These are phyloP conservation scores for Microcaecilia unicolor DNA, from an alignment of 2,797 vertebrate genomes.

Conservation along the genomic window DNA sequence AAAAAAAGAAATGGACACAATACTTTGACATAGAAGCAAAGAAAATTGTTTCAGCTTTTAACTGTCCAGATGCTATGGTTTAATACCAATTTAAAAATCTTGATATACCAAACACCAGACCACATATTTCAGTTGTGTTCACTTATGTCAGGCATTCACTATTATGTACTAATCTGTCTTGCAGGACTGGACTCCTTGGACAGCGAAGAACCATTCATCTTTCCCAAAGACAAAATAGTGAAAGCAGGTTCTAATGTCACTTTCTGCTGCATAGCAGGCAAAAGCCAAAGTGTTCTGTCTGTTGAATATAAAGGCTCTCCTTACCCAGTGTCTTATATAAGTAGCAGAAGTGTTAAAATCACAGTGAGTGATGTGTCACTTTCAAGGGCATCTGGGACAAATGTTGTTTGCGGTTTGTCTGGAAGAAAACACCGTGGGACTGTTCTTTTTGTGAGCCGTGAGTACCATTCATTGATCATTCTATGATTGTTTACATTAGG, in stretches of 20 bases:
- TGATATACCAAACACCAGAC: too few relatives aligned
- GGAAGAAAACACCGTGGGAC: rapidly evolving
- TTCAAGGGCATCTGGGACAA: background rate
- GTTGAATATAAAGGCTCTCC: background rate
- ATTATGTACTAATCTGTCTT: background rate
- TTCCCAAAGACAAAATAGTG: slow-evolving; percentile 32
- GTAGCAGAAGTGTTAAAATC: slow-evolving; percentile 4
- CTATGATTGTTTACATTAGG: too few relatives aligned
- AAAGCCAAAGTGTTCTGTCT: background rate
- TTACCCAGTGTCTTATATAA: background rate
- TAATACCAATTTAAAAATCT: too few relatives aligned
- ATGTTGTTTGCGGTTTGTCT: slow-evolving; percentile 1
- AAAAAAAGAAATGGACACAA: too few relatives aligned
- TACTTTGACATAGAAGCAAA: too few relatives aligned
- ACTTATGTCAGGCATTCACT: too few relatives aligned
- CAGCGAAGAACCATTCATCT: slow-evolving; percentile 5
- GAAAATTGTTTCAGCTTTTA: too few relatives aligned
- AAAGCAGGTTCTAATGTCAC: slow-evolving; percentile 39
- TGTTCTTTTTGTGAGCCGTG: slow-evolving; percentile 45
- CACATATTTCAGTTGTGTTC: too few relatives aligned
- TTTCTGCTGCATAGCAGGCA: slow-evolving; percentile 41
- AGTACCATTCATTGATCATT: slow-evolving; percentile 10
- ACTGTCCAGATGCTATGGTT: too few relatives aligned
- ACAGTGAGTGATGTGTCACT: slow-evolving; percentile 10
- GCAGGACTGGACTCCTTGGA: slow-evolving; percentile 23